Percentiles rank a stretch among this genome's conserved stretches.
phyloP scores from a whole-genome alignment of 2,113 vertebrate genomes.

The Hemibagrus wyckioides region DNA sequence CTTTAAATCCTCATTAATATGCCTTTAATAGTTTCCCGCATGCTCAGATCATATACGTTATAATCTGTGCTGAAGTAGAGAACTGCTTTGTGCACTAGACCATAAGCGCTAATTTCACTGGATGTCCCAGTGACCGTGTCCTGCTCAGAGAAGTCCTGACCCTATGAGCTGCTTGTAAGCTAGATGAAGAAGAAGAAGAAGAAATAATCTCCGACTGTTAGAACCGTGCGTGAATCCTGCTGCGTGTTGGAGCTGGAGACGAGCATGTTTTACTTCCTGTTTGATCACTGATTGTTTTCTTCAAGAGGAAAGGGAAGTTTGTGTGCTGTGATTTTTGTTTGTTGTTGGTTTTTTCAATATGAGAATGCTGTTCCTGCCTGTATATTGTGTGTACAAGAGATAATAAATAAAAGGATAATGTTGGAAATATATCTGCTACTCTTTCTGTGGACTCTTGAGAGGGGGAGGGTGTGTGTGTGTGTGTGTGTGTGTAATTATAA shows the following conservation, averaged over 20 bases:
- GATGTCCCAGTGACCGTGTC: neutral
- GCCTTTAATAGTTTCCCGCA: neutral
- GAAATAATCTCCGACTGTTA: neutral
- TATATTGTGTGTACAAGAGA: slow-evolving; percentile 6
- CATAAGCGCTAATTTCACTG: neutral
- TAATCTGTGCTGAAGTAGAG: neutral
- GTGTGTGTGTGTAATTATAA: neutral
- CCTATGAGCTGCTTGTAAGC: neutral
- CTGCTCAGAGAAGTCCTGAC: neutral
- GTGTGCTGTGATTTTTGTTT: slow-evolving; percentile 2
- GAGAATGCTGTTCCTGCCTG: neutral
- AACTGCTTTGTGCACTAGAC: neutral
- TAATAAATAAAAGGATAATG: slow-evolving; percentile 36
- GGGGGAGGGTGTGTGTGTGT: neutral
- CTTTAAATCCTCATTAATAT: neutral
- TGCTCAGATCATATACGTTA: neutral
- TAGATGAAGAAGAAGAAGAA: neutral
- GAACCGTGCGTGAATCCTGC: neutral
- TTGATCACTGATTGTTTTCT: neutral
- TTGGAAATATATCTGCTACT: slow-evolving; percentile 2
- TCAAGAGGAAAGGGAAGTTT: neutral
- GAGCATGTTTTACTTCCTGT: neutral
- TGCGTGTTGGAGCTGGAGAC: neutral
- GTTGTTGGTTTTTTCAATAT: neutral
- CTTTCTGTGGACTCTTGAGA: no score